phyloP scores from a whole-genome alignment of 1,140 invertebrate species.

The Lamellibrachia luymesi region DNA sequence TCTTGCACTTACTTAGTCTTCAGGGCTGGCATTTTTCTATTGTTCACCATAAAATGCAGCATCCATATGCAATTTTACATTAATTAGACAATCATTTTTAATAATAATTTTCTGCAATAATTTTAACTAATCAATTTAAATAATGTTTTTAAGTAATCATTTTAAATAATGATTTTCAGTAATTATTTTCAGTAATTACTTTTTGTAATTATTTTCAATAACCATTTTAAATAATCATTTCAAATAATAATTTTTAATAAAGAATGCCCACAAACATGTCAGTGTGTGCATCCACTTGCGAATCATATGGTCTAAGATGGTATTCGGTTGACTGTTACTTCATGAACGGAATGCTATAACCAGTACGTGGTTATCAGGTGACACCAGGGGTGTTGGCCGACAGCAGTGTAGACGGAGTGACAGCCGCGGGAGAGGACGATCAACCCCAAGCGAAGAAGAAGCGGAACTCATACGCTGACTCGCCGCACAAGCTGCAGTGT shows the following conservation, averaged over 20 bases:
- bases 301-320: background rate
- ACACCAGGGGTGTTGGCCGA: background rate
- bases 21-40: too few relatives aligned
- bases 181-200: background rate
- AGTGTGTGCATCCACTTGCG: background rate
- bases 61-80: background rate
- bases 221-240: background rate
- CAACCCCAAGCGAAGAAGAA: conserved; percentile 65
- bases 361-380: background rate
- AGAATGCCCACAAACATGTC: too few relatives aligned
- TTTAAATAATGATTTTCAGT: background rate
- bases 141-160: background rate
- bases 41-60: too few relatives aligned
- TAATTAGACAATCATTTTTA: background rate
- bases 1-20: background rate
- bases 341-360: background rate
- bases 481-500: conserved; percentile 86
- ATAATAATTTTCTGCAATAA: background rate
- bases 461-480: conserved; percentile 92
- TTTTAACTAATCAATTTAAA: background rate
- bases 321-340: background rate
- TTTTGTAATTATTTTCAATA: background rate
- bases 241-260: background rate
- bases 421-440: background rate
- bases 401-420: background rate